Conservation (phyloP, 35 echinoderm and acorn worm genomes). For the Apostichopus japonicus region DNA sequence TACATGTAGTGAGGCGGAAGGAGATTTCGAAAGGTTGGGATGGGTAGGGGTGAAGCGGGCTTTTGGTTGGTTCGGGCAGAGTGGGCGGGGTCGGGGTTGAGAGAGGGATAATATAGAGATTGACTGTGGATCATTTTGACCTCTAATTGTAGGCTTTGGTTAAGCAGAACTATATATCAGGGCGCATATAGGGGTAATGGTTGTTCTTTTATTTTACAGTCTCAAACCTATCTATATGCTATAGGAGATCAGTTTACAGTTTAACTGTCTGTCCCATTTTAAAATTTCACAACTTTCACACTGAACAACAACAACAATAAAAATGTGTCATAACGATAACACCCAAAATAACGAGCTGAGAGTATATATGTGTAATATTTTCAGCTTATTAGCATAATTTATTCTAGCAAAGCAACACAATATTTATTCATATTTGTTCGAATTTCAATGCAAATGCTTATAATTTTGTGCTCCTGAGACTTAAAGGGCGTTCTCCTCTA, state of each 20-base stretch:
- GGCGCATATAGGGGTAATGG: too few species aligned
- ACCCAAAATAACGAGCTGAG: not conserved
- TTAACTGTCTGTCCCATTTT: too few species aligned
- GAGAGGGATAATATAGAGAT: not conserved
- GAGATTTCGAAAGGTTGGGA: not conserved
- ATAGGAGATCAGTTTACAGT: too few species aligned
- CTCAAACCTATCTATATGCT: too few species aligned
- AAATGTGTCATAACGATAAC: too few species aligned
- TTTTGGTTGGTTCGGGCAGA: not conserved
- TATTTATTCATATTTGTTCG: constrained; percentile 41
- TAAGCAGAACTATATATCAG: not conserved
- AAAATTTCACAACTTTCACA: too few species aligned
- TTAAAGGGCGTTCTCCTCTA: not conserved
- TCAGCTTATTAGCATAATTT: constrained; percentile 35
- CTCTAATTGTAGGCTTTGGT: not conserved
- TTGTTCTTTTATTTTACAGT: too few species aligned
- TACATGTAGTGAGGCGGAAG: not conserved
- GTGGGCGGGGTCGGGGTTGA: not conserved
- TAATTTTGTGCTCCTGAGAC: not conserved
- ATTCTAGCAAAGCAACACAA: constrained; percentile 32
- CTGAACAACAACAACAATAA: too few species aligned
- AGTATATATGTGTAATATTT: not conserved
- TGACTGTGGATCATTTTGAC: too few species aligned
- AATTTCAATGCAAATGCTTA: not conserved
- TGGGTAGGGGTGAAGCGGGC: not conserved